A percentile compares a stretch with the other conserved stretches of the same genome.
These are phyloP conservation scores for Ectemnius lituratus DNA, from an alignment of 2,888 invertebrate species.

Conservation along the genomic window DNA sequence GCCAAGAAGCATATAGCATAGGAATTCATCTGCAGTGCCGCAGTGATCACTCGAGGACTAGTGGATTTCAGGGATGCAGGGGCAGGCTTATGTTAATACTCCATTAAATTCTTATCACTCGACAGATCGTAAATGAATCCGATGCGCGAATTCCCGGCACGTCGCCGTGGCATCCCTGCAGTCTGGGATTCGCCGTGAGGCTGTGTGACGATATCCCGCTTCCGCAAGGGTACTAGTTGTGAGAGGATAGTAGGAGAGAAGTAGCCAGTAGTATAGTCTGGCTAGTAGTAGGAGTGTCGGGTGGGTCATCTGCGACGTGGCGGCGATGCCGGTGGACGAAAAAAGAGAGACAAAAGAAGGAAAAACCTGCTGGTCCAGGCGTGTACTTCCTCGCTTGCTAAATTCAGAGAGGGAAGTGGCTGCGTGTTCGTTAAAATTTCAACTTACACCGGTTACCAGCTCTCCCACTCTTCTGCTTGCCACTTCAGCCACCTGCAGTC, in stretches of 20 bases:
- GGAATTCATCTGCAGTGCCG: too few species aligned
- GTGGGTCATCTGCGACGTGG: constrained; percentile 10
- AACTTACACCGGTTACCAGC: constrained; percentile 55
- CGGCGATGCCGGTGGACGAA: constrained; percentile 22
- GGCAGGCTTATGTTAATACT: constrained; percentile 58
- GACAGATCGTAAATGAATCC: constrained; percentile 61
- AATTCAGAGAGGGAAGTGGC: constrained; percentile 43
- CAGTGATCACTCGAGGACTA: too few species aligned
- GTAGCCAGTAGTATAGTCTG: too few species aligned
- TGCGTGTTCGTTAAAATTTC: constrained; percentile 59
- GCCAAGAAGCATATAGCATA: too few species aligned
- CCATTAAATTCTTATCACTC: constrained; percentile 62
- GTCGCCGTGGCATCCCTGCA: constrained; percentile 41
- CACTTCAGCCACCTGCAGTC: not conserved
- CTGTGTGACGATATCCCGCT: constrained; percentile 10
- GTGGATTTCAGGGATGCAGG: not conserved
- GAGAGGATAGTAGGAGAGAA: not conserved
- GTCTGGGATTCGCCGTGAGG: constrained; percentile 39
- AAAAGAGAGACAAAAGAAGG: constrained; percentile 13
- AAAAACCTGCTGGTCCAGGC: constrained; percentile 23
- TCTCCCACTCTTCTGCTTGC: not conserved
- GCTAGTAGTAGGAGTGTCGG: not conserved
- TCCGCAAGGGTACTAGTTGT: constrained; percentile 8
- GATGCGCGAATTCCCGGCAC: constrained; percentile 58
- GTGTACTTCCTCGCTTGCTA: constrained; percentile 28